phyloP scores from a whole-genome alignment of 2,113 vertebrate genomes.

The human region DNA sequence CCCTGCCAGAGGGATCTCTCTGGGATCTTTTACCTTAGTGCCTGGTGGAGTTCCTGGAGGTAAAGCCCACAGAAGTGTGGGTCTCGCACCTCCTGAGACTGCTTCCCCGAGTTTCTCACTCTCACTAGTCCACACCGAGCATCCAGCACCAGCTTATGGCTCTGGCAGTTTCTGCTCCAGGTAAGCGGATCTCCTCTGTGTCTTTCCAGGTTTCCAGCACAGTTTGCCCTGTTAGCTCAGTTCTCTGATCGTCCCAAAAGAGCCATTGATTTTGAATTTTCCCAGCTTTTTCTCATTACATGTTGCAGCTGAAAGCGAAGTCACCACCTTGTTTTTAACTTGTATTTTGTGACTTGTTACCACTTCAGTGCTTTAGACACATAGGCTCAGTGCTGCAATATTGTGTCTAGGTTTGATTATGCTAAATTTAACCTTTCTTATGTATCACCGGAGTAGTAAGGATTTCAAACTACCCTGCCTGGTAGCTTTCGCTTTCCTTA shows the following conservation, averaged over 20 bases:
- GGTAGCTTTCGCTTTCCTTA: not conserved
- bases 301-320: not conserved
- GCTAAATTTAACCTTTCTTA: not conserved
- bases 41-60: not conserved
- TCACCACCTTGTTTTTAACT: not conserved
- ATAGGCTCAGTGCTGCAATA: not conserved
- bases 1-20: not conserved
- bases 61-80: not conserved
- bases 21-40: not conserved
- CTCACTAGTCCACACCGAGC: not conserved
- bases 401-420: not conserved
- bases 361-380: not conserved
- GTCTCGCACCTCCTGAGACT: fast-evolving
- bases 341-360: not conserved
- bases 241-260: not conserved
- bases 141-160: not conserved
- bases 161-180: not conserved
- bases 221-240: not conserved
- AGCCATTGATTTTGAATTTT: not conserved
- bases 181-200: not conserved
- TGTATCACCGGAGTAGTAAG: not conserved
- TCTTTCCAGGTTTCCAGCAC: not conserved
- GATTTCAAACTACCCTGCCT: not conserved
- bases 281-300: not conserved
- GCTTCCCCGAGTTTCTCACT: not conserved